Base-by-base conservation (phyloP, 2,888 invertebrate genomes). In the Nomada fucata region DNA sequence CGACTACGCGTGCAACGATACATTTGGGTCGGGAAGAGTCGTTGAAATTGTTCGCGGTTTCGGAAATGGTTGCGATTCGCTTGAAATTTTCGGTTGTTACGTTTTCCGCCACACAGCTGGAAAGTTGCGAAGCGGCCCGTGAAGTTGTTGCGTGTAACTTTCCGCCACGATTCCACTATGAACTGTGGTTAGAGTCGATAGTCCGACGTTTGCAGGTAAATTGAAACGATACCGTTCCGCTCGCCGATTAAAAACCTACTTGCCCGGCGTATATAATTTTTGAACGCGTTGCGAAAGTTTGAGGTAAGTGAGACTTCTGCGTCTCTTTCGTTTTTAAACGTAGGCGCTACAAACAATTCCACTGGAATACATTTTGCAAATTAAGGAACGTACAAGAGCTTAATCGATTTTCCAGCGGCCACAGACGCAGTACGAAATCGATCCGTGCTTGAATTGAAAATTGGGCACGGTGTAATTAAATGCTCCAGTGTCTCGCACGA, bases 1-100 rank as follows among this genome's bases (percentile, higher is more conserved):
- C 36, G 7, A 7, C 36, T 36, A 36, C 36, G 36, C 36, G 36
- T 20, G 53, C 20, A 53, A n/a, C 53, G n/a, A 53, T 53, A 36
- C n/a, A 18, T 53, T 53, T 53, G 53, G 18, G 11, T 18, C n/a
- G 20, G n/a, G 53, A 7, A 2, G 53, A 47, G 68, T 60, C 57
- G 13, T 23, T 29, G 13, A 57, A 55, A 69, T 79, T 47, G 76
- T 67, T 53, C 29, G 50, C 50, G 47, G 61, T 47, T 53, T 57
- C 57, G 52, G 64, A 65, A 50, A 59, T 67, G 50, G 57, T 61
- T 26, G 10, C 65, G 47, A 64, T 23, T 42, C 36, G 63, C 26
- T 64, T 55, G 20, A 13, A 57, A 76, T 55, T 71, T 71, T 76
- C 71, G 64, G 63, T 77, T 47, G 76, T 76, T 63, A 76, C 65